Evolutionary conservation across 2,113 vertebrate genomes (phyloP), one percentile per base, ranked within the genome.

Genomic region (Mastomys natalensis): DNA sequence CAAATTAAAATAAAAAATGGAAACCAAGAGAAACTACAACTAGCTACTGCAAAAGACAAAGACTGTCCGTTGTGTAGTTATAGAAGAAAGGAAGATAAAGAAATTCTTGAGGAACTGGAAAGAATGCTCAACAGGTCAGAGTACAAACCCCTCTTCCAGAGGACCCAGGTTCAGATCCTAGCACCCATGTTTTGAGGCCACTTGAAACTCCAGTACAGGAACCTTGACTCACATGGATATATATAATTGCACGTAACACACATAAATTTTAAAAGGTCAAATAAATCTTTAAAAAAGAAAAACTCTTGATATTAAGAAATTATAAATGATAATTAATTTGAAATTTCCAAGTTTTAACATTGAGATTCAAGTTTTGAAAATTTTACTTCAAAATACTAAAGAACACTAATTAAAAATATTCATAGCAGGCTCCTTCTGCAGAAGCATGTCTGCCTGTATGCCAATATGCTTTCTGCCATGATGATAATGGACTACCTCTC

Each of bases 211-310:
- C 22, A 60, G 22, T 15, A 82, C 22, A 84, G 55, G 55, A 84
- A 7, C 40, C n/a, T 34, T 29, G 29, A 45, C 60, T 45, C 29
- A 45, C 43, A 48, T 34, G 43, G 8, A 66, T 31, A 48, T 34
- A 66, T 31, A 48, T 34, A 86, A 64, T 1, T 34, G 60, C 60
- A 48, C 82, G 21, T 34, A 48, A 29, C n/a, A 86, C 40, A 86
- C 40, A 34, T 48, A n/a, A 86, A 45, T 45, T 51, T 64, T 48
- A 10, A 45, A 66, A 45, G 51, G 45, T 78, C 22, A n/a, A 55
- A 34, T 72, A 73, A 73, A 73, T 73, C n/a, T 40, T n/a, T 40
- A 73, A 91, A 94, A 91, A 96, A 95, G 85, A 80, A 95, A 95
- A 93, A 89, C 3, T 78, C 21, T 43, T 76, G 43, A 90, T 16